Conservation (phyloP, 2,113 vertebrate species). For the Chrysemys picta region DNA sequence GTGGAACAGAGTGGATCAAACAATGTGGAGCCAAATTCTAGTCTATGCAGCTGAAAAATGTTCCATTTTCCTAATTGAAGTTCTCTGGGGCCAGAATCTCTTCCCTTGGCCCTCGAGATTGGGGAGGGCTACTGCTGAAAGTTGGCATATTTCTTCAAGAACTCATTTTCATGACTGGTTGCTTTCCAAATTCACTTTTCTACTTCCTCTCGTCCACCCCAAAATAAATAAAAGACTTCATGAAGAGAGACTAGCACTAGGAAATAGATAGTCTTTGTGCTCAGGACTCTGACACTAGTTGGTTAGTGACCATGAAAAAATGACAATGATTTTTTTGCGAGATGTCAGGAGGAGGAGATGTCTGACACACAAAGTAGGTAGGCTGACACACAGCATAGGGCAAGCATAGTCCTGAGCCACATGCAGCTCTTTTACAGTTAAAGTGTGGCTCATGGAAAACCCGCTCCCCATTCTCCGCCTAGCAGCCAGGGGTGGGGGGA, state of each 20-base stretch:
- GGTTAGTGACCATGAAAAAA: background rate
- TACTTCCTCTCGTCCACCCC: background rate
- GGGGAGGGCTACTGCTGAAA: background rate
- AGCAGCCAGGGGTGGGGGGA: too few species aligned
- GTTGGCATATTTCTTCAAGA: background rate
- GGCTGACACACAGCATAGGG: rapidly evolving
- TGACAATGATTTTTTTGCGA: rapidly evolving
- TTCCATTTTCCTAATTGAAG: background rate
- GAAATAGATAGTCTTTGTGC: background rate
- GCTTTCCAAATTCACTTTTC: background rate
- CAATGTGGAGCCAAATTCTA: background rate
- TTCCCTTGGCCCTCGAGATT: background rate
- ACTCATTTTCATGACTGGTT: conserved; percentile 1
- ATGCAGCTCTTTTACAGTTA: too few species aligned
- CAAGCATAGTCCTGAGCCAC: too few species aligned
- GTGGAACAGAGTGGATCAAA: rapidly evolving
- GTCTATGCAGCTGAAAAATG: background rate
- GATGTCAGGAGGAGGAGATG: rapidly evolving
- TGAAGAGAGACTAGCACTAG: background rate
- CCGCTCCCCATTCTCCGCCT: too few species aligned
- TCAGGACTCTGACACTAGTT: background rate
- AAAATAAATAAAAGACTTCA: background rate
- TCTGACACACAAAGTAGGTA: background rate
- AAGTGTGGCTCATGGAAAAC: too few species aligned
- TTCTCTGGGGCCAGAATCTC: background rate